Base-by-base conservation (phyloP, 2,113 vertebrate genomes). In the Cyanoramphus novaezelandiae region DNA sequence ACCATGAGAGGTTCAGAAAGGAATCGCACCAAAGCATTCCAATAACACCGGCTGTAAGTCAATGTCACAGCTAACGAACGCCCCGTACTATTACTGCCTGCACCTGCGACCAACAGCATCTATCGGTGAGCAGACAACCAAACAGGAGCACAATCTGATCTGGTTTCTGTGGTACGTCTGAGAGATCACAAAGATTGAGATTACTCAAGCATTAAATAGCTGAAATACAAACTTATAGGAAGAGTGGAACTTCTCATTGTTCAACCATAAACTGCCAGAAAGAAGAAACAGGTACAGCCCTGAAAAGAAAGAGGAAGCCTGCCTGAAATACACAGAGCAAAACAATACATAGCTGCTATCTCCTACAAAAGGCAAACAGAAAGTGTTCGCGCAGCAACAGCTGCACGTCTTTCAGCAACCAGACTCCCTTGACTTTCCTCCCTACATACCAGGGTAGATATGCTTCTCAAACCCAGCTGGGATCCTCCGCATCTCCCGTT, bases 401-500 rank as follows among this genome's bases (percentile, higher is more conserved):
- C 70, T 11, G 37, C 52, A 1, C 49, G 28, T 52, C 63, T 39
- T 41, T 6, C 59, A 43, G 10, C 64, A 15, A 2, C 5, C 41
- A 24, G 24, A 28, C 43, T 20, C 7, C 6, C 50, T 0, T 0
- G 7, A 14, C 64, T 69, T 49, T 27, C 59, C 55, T 63, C 19
- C 41, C 63, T 13, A 9, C 55, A 3, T 4, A 3, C 0, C 49
- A 29, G 59, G 4, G 20, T 9, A 43, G 64, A 5, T 1, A 1
- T 0, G 33, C 39, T 13, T 8, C 86, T 23, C 63, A 9, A 28
- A 9, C 4, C 69, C 39, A 2, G 14, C 17, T 7, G 5, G n/a
- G 10, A 2, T 0, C 1, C 17, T 1, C 3, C 3, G 4, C 44
- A 15, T 0, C 27, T 14, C 68, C 0, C 6, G 17, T 4, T 6